phyloP scores from a whole-genome alignment of 2,797 vertebrate genomes.

The Morus bassanus region DNA sequence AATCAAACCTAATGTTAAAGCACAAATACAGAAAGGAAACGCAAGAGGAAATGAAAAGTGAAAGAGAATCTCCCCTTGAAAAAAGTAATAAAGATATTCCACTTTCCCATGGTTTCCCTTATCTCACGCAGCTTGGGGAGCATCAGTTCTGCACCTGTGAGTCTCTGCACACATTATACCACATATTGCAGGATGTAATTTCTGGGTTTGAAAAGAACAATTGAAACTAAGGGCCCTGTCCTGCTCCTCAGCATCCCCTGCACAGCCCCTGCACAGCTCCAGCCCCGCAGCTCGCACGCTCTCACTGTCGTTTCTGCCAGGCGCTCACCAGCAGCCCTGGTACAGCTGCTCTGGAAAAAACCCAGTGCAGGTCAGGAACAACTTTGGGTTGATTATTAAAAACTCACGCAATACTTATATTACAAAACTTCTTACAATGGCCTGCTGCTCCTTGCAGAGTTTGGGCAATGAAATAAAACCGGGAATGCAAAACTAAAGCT shows the following conservation, averaged over 20 bases:
- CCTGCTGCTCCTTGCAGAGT: background rate
- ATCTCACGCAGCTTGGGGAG: background rate
- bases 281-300: background rate
- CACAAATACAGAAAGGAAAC: slow-evolving; percentile 35
- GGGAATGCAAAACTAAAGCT: background rate
- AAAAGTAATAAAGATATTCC: slow-evolving; percentile 29
- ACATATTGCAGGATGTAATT: background rate
- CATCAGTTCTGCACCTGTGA: background rate
- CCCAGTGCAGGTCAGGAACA: background rate
- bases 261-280: background rate
- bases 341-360: background rate
- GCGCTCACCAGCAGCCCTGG: rapidly evolving
- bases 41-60: slow-evolving; percentile 29
- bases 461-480: background rate
- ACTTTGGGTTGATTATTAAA: background rate
- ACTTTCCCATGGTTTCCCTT: background rate
- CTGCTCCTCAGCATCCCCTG: background rate
- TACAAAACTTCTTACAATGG: background rate
- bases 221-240: background rate
- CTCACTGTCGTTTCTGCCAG: background rate
- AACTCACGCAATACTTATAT: background rate
- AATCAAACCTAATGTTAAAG: slow-evolving; percentile 19
- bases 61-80: background rate
- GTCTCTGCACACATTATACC: background rate
- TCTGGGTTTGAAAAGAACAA: slow-evolving; percentile 26